Evolutionary conservation across 1,140 invertebrate species (phyloP), one percentile per base, ranked within the genome.

Genomic region (Platorchestia sp.): DNA sequence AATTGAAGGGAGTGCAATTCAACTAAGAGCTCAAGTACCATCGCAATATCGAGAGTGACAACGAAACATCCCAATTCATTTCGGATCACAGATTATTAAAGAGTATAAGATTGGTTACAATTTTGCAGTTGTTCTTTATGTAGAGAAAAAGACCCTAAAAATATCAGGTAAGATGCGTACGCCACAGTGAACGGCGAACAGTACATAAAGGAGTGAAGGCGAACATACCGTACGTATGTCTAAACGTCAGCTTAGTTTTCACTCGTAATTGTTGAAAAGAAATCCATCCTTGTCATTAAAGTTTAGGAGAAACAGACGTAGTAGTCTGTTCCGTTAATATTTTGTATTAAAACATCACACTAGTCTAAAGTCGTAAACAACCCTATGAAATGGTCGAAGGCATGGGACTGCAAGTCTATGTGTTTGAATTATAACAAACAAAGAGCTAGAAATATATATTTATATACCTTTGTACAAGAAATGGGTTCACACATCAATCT

Each of bases 381-480:
- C 91, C 91, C 91, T 93, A 93, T 45, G 91, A 44, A 93, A 93
- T 93, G 91, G 91, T 93, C 91, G 40, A 93, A 93, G 91, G 91
- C 91, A 47, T 93, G 91, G 45, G 43, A 19, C 91, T 45, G 91
- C 91, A 93, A 47, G 44, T 93, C 91, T 93, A 45, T 93, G 91
- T 93, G 91, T 93, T 93, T 45, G 91, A 93, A 93, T 93, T 41
- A 93, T 93, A 93, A 93, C 91, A 93, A 93, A 45, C 91, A 93
- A 93, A 45, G 91, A 93, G 45, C 91, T 93, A 93, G 91, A 93
- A 93, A 93, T 93, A 93, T 93, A 93, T 93, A 93, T 93, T 93
- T 93, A 93, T 93, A 93, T 93, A 45, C 91, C 91, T 93, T 47
- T 93, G 91, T 93, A 93, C 91, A 93, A 45, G 43, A 40, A 93